Conservation (phyloP, 2,113 vertebrate species). For the Furnarius figulus region DNA sequence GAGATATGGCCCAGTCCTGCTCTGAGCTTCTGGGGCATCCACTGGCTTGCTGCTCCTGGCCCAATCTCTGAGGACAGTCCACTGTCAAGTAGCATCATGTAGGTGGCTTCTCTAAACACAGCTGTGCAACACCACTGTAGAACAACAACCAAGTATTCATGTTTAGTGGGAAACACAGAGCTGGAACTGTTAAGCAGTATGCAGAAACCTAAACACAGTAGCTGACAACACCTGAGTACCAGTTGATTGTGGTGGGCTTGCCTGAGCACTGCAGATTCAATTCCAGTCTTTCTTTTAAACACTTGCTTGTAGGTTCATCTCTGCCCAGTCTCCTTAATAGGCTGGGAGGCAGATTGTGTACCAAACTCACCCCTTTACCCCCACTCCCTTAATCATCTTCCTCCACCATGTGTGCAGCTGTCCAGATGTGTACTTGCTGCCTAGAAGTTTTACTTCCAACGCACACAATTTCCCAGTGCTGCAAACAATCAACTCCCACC, state of each 20-base stretch:
- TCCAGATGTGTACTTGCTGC: neutral
- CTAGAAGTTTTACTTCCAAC: neutral
- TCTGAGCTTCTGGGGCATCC: neutral
- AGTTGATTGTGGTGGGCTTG: neutral
- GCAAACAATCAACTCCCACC: neutral
- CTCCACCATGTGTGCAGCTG: neutral
- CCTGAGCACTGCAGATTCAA: neutral
- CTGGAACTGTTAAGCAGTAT: neutral
- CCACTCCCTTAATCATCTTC: neutral
- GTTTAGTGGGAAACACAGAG: neutral
- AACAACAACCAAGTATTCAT: rapidly evolving
- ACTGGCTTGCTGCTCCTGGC: neutral
- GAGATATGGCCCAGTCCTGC: neutral
- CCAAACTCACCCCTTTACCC: neutral
- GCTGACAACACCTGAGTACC: neutral
- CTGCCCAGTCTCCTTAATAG: neutral
- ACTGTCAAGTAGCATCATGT: no score
- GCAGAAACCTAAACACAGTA: neutral
- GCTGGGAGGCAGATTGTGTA: neutral
- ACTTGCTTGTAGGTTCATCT: neutral
- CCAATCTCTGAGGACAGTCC: neutral
- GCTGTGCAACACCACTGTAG: neutral
- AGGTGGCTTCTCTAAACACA: neutral
- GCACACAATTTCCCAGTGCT: neutral
- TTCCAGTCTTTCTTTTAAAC: neutral